Conservation (phyloP, 2,888 invertebrate genomes). For the Xylota sylvarum region DNA sequence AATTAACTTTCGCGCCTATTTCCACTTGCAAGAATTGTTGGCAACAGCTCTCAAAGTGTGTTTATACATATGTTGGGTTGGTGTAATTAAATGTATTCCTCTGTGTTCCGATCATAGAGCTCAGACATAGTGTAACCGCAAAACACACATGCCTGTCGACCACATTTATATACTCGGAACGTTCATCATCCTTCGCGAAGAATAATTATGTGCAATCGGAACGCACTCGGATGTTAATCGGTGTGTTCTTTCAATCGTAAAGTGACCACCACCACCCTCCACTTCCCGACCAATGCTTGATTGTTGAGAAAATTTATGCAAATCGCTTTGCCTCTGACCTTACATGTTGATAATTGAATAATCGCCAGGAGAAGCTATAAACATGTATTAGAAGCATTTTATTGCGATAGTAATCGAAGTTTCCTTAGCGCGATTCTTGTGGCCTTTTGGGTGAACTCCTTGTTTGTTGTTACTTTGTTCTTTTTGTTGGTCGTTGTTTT, state of each 20-base stretch:
- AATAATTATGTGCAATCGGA: conserved; percentile 44
- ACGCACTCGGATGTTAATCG: conserved; percentile 30
- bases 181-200: conserved; percentile 16
- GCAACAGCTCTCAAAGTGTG: neutral
- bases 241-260: conserved; percentile 15
- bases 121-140: conserved; percentile 16
- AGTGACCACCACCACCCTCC: conserved; percentile 2
- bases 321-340: conserved; percentile 58
- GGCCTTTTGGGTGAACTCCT: conserved; percentile 13
- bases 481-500: conserved; percentile 3
- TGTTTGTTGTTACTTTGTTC: conserved; percentile 18
- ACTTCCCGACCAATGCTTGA: neutral
- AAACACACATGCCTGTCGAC: conserved; percentile 5
- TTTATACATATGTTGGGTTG: neutral
- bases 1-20: neutral
- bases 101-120: conserved; percentile 5
- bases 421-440: conserved; percentile 15
- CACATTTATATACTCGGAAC: conserved; percentile 8
- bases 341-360: conserved; percentile 60
- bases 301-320: conserved; percentile 37
- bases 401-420: conserved; percentile 37
- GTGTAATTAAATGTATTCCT: neutral
- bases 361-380: conserved; percentile 30
- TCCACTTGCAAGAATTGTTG: neutral
- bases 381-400: conserved; percentile 49